Evolutionary conservation across 1,140 invertebrate species (phyloP).

Genomic region (Drosophila ercepeae): DNA sequence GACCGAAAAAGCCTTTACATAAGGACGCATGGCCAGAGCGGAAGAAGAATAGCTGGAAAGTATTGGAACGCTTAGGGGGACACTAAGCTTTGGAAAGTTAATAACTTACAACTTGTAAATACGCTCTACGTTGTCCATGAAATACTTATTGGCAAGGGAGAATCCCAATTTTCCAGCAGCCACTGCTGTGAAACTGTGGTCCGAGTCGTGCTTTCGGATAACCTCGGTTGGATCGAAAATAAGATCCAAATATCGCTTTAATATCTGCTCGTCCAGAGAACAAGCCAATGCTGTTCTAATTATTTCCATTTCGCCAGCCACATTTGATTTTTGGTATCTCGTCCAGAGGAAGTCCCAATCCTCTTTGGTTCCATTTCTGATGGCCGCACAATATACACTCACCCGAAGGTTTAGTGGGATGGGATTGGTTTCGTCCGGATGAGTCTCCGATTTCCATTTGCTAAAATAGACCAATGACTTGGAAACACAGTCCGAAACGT

Average conservation of each 20-base stretch:
- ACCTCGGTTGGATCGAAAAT: constrained; percentile 85
- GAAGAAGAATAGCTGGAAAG: constrained; percentile 83
- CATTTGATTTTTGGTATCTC: constrained; percentile 88
- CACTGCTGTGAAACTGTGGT: constrained; percentile 86
- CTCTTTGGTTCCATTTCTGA: constrained; percentile 88
- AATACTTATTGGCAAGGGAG: constrained; percentile 87
- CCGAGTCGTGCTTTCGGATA: constrained; percentile 90
- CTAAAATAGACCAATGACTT: constrained; percentile 86
- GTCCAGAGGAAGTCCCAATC: constrained; percentile 94
- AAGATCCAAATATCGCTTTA: constrained; percentile 89
- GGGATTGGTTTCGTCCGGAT: constrained; percentile 86
- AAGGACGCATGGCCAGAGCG: constrained; percentile 78
- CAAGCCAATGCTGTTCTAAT: constrained; percentile 90
- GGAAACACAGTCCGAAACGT: constrained; percentile 86
- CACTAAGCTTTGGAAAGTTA: background rate
- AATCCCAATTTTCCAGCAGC: constrained; percentile 86
- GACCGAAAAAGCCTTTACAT: constrained; percentile 84
- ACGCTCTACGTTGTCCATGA: constrained; percentile 85
- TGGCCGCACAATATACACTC: constrained; percentile 91
- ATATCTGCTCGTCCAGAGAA: constrained; percentile 88
- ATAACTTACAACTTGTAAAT: constrained; percentile 86
- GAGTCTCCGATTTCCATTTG: constrained; percentile 85
- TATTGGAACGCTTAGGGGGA: constrained; percentile 29
- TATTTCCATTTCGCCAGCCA: constrained; percentile 87
- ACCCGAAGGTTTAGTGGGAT: constrained; percentile 90